Percentiles rank a stretch among this genome's conserved stretches.
These are phyloP conservation scores for Oryzias woworae DNA, from an alignment of 2,113 vertebrate genomes.

Conservation along the genomic window DNA sequence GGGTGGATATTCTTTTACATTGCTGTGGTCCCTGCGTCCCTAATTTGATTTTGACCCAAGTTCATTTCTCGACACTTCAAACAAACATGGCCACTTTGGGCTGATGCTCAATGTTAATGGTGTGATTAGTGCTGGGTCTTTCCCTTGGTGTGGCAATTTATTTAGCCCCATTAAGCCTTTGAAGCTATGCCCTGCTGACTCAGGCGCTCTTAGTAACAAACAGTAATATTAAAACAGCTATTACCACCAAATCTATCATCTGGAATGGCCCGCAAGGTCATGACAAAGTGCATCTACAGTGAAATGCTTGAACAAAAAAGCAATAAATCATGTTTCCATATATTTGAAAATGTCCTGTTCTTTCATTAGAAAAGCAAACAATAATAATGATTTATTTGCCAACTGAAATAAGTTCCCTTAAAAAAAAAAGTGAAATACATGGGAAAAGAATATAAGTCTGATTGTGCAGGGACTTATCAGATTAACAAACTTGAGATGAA, in stretches of 20 bases:
- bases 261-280: slow-evolving; percentile 63
- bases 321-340: slow-evolving; percentile 35
- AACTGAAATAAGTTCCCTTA: no score
- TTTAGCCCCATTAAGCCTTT: slow-evolving; percentile 72
- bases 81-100: slow-evolving; percentile 66
- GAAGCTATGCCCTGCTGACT: slow-evolving; percentile 73
- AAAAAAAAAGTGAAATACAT: no score
- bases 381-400: background rate
- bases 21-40: slow-evolving; percentile 42
- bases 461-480: no score
- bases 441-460: no score
- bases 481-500: no score
- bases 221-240: slow-evolving; percentile 72
- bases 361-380: background rate
- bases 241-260: slow-evolving; percentile 69
- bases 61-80: slow-evolving; percentile 60
- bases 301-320: slow-evolving; percentile 50
- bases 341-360: background rate
- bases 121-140: slow-evolving; percentile 69
- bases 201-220: slow-evolving; percentile 75
- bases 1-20: slow-evolving; percentile 13
- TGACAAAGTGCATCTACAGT: slow-evolving; percentile 40
- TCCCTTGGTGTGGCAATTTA: slow-evolving; percentile 70
- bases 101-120: slow-evolving; percentile 72
- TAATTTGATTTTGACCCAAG: slow-evolving; percentile 62